phyloP scores from a whole-genome alignment of 2,797 vertebrate genomes.

The Petrocephalus sullivani region DNA sequence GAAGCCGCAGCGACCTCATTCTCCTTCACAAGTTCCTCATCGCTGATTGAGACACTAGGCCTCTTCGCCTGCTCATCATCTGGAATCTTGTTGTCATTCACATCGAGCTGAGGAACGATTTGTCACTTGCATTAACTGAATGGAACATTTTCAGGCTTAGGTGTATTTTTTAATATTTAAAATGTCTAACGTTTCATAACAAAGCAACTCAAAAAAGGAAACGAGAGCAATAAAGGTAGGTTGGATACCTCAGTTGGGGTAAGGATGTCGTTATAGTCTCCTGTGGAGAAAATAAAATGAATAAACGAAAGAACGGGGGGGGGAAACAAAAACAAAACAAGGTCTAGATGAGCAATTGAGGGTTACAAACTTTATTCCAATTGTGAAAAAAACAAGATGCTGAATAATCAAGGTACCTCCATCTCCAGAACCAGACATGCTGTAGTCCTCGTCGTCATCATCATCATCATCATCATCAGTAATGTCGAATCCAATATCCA shows the following conservation, averaged over 20 bases:
- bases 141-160: not conserved
- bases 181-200: not conserved
- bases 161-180: not conserved
- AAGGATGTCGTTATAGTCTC: not conserved
- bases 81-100: constrained; percentile 70
- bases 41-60: constrained; percentile 41
- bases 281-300: constrained; percentile 30
- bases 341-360: not conserved
- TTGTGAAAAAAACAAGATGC: not conserved
- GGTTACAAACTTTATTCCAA: not conserved
- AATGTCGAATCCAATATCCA: constrained; percentile 50
- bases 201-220: too few relatives aligned
- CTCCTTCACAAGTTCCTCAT: constrained; percentile 45
- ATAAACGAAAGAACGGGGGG: too few relatives aligned
- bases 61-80: constrained; percentile 46
- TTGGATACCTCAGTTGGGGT: constrained; percentile 44
- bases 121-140: not conserved
- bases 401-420: constrained; percentile 40
- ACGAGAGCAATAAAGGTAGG: not conserved
- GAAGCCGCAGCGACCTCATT: constrained; percentile 51
- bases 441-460: constrained; percentile 43
- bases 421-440: constrained; percentile 78
- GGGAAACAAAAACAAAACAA: not conserved
- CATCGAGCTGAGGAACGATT: constrained; percentile 38
- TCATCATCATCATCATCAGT: not conserved